phyloP scores from a whole-genome alignment of 2,888 invertebrate species.

The Caenorhabditis plicata region DNA sequence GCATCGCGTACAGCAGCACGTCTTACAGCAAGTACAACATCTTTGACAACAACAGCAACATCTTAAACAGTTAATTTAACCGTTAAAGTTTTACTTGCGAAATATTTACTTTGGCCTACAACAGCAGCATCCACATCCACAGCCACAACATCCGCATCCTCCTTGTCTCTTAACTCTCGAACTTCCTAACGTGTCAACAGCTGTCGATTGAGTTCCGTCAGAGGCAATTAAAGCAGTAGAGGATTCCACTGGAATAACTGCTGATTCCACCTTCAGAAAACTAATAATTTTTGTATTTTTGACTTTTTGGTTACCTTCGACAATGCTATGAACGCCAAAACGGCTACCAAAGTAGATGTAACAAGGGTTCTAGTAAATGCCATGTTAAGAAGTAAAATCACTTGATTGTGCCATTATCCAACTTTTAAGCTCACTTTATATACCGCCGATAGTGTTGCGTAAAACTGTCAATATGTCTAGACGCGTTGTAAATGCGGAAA shows the following conservation, averaged over 20 bases:
- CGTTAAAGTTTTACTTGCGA: neutral
- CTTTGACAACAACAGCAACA: slow-evolving; percentile 5
- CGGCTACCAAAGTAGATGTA: neutral
- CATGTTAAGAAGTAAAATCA: too few relatives aligned
- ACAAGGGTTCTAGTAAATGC: too few relatives aligned
- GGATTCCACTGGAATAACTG: neutral
- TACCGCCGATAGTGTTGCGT: neutral
- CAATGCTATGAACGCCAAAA: neutral
- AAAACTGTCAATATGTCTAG: neutral
- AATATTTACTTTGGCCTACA: slow-evolving; percentile 6
- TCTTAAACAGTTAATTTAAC: neutral
- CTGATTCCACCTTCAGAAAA: neutral
- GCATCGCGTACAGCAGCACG: slow-evolving; percentile 6
- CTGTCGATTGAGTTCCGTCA: slow-evolving; percentile 17
- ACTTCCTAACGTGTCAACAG: slow-evolving; percentile 22
- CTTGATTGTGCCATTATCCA: too few relatives aligned
- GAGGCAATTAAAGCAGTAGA: slow-evolving; percentile 16
- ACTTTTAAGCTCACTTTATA: neutral
- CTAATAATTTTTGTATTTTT: neutral
- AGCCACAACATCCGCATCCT: slow-evolving; percentile 27
- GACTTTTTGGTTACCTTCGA: neutral
- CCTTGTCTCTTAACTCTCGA: slow-evolving; percentile 30
- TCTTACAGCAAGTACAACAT: slow-evolving; percentile 4
- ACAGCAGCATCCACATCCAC: slow-evolving; percentile 29
- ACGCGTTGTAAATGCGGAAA: too few relatives aligned